These are phyloP conservation scores for Connochaetes taurinus DNA, from an alignment of 2,113 vertebrate species.

Conservation along the genomic window DNA sequence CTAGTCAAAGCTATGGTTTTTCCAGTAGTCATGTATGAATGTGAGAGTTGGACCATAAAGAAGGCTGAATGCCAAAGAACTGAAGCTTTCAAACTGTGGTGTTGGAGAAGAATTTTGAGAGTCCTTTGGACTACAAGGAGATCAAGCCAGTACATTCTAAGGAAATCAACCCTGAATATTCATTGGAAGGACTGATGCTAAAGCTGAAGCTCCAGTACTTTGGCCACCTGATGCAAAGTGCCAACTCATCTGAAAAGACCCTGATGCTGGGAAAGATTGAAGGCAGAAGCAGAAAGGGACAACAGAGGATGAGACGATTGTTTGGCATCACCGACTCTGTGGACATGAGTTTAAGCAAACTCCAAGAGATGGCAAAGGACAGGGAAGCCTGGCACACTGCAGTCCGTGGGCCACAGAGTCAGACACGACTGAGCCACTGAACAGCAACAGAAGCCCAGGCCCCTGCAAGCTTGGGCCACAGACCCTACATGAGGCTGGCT, in stretches of 20 bases:
- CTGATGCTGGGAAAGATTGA: background rate
- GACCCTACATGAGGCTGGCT: background rate
- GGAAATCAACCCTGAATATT: background rate
- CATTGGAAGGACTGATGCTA: background rate
- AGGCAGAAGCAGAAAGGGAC: background rate
- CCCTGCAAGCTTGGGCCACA: background rate
- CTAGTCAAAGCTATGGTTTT: background rate
- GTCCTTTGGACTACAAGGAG: background rate
- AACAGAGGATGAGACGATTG: background rate
- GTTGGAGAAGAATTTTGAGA: background rate
- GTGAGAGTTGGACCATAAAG: background rate
- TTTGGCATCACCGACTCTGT: background rate
- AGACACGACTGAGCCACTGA: background rate
- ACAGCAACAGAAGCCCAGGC: background rate
- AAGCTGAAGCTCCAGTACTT: background rate
- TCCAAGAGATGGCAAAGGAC: background rate
- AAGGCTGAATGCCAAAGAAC: background rate
- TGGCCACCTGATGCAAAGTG: background rate
- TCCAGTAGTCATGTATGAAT: background rate
- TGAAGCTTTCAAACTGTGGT: background rate
- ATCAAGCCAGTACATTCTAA: background rate
- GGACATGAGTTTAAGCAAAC: background rate
- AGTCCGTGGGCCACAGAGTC: fast-evolving
- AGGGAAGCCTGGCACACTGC: background rate
- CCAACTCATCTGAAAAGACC: background rate